phyloP scores from a whole-genome alignment of 2,888 invertebrate genomes.

The Synanthedon tipuliformis region DNA sequence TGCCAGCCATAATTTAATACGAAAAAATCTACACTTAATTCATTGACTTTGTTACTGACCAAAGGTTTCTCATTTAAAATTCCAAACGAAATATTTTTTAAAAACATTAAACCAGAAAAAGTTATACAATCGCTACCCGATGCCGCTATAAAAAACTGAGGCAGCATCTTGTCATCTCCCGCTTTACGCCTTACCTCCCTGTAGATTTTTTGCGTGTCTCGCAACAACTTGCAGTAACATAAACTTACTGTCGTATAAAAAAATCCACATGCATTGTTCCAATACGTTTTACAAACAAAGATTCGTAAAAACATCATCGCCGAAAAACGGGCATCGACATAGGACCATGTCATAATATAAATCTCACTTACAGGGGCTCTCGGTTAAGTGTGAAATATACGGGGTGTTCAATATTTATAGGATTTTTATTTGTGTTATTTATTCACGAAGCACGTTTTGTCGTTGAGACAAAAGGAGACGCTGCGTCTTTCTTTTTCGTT shows the following conservation, averaged over 20 bases:
- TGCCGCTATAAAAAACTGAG: conserved; percentile 12
- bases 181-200: conserved; percentile 7
- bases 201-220: conserved; percentile 19
- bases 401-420: conserved; percentile 63
- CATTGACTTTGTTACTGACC: too few relatives aligned
- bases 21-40: too few relatives aligned
- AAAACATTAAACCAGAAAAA: conserved; percentile 9
- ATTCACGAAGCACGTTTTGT: conserved; percentile 58
- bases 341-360: conserved; percentile 41
- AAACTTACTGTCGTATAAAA: conserved; percentile 17
- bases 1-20: too few relatives aligned
- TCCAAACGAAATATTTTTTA: too few relatives aligned
- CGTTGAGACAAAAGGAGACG: conserved; percentile 47
- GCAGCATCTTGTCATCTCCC: conserved; percentile 20
- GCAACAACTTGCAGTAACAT: conserved; percentile 13
- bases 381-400: conserved; percentile 65
- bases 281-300: conserved; percentile 58
- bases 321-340: conserved; percentile 42
- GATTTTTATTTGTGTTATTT: conserved; percentile 66
- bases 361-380: conserved; percentile 49
- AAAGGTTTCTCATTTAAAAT: too few relatives aligned
- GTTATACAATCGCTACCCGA: conserved; percentile 12
- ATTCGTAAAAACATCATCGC: conserved; percentile 44
- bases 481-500: conserved; percentile 55
- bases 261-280: conserved; percentile 35